Evolutionary conservation across 1,140 invertebrate genomes (phyloP).

Genomic region (Drosophila seguyi): DNA sequence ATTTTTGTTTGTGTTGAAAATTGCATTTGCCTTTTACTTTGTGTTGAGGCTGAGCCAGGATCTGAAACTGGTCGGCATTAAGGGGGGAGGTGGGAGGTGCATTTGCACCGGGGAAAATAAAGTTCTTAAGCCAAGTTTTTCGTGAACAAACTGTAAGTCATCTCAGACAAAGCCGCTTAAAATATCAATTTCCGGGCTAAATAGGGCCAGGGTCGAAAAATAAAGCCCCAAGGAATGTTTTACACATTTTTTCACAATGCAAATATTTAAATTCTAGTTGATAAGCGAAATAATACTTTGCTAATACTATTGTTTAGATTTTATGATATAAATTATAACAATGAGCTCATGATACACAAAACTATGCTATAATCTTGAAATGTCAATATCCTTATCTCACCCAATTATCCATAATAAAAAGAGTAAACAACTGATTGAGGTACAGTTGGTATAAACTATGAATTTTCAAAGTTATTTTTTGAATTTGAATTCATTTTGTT

Average conservation of each 20-base stretch:
- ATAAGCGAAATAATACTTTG: not conserved
- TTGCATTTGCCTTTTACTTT: slow-evolving; percentile 80
- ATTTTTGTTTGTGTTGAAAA: slow-evolving; percentile 82
- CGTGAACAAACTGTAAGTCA: not conserved
- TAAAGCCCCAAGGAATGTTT: too few relatives aligned
- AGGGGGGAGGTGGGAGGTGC: not conserved
- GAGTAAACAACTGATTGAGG: too few relatives aligned
- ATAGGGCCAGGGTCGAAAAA: not conserved
- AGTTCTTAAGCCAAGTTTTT: not conserved
- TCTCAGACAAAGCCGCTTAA: not conserved
- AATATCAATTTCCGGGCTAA: not conserved
- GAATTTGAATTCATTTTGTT: too few relatives aligned
- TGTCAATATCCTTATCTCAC: too few relatives aligned
- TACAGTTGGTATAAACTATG: too few relatives aligned
- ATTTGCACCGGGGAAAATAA: slow-evolving; percentile 9
- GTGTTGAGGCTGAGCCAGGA: slow-evolving; percentile 53
- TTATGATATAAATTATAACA: not conserved
- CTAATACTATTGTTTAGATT: fast-evolving
- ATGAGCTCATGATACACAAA: too few relatives aligned
- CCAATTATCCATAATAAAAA: too few relatives aligned
- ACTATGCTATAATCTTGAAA: too few relatives aligned
- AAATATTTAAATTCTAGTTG: not conserved
- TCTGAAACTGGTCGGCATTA: slow-evolving; percentile 17
- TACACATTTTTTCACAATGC: too few relatives aligned
- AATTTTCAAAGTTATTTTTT: not conserved